phyloP scores from a whole-genome alignment of 1,140 invertebrate species.

The Centruroides vittatus region DNA sequence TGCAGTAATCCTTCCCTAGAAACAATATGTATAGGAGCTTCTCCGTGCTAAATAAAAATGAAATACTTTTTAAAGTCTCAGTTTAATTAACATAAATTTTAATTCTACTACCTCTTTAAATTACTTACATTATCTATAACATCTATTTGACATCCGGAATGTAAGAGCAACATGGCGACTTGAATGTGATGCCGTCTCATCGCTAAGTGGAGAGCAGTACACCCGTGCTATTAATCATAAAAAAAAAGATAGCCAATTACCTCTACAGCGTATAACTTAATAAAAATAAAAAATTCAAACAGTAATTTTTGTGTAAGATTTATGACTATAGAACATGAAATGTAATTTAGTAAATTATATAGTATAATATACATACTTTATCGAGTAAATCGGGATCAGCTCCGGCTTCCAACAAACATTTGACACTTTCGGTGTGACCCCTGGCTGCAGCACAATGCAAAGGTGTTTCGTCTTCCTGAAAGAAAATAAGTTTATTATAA shows the following conservation, averaged over 20 bases:
- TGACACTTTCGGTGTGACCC: slow-evolving; percentile 42
- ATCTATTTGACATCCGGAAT: slow-evolving; percentile 54
- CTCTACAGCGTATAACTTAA: too few species aligned
- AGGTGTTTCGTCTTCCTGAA: slow-evolving; percentile 42
- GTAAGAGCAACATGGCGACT: slow-evolving; percentile 46
- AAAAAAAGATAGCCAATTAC: slow-evolving; percentile 9
- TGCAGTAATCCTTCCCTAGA: slow-evolving; percentile 47
- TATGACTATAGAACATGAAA: too few species aligned
- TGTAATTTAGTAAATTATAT: too few species aligned
- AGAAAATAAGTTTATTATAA: neutral
- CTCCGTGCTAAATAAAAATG: slow-evolving; percentile 41
- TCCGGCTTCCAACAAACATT: slow-evolving; percentile 43
- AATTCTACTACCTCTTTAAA: too few species aligned
- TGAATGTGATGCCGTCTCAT: slow-evolving; percentile 40
- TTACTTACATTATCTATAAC: slow-evolving; percentile 24
- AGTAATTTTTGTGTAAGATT: too few species aligned
- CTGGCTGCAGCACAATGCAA: slow-evolving; percentile 39
- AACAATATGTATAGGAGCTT: slow-evolving; percentile 59
- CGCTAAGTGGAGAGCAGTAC: slow-evolving; percentile 48
- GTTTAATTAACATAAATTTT: too few species aligned
- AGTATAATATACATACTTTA: slow-evolving; percentile 25
- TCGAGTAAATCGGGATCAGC: slow-evolving; percentile 40
- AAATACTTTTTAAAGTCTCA: slow-evolving; percentile 14
- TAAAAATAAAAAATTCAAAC: too few species aligned
- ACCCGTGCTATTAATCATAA: slow-evolving; percentile 27